Base-by-base conservation (phyloP, 2,113 vertebrate species). In the Pseudopodoces humilis region DNA sequence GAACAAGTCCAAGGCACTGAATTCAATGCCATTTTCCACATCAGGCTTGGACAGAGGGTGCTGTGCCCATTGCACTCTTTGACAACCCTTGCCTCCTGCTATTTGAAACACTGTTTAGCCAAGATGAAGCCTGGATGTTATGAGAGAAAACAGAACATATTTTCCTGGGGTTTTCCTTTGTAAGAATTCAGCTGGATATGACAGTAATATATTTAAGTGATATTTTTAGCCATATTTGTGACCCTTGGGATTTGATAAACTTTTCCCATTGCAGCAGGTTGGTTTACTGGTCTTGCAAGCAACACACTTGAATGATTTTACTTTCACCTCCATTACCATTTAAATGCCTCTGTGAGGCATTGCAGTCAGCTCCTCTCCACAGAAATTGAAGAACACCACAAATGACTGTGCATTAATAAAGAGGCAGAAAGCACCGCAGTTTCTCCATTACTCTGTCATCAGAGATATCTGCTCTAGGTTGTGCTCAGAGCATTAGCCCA, bases 371-470 rank as follows among this genome's bases (percentile, higher is more conserved):
- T 62, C 33, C 63, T 93, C 85, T 86, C 65, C 27, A 5, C 33
- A 77, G 85, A 95, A 88, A 92, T 9, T 39, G 90, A 92, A 82
- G 94, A 96, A 78, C 90, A 92, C 94, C 78, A 83, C 80, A 84
- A 95, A 95, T 95, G 96, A 97, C 84, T 93, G 56, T 84, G 88
- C 92, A 74, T 94, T 96, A 97, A 81, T 85, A 97, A 97, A 95
- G 59, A 93, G 8, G 17, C 86, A 86, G 92, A 98, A 94, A 95
- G 92, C 83, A 92, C 74, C 90, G 6, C 21, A 9, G 79, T 87
- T 97, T 96, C 97, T 96, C 97, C 96, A 98, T 97, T 96, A 97
- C 97, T 98, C 98, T 98, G 98, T 98, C 98, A 98, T 97, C 98
- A 94, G 95, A 96, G 96, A 97, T 98, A 98, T 97, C 98, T 98